phyloP scores from a whole-genome alignment of 2,888 invertebrate genomes.

The Xanthorhoe spadicearia region DNA sequence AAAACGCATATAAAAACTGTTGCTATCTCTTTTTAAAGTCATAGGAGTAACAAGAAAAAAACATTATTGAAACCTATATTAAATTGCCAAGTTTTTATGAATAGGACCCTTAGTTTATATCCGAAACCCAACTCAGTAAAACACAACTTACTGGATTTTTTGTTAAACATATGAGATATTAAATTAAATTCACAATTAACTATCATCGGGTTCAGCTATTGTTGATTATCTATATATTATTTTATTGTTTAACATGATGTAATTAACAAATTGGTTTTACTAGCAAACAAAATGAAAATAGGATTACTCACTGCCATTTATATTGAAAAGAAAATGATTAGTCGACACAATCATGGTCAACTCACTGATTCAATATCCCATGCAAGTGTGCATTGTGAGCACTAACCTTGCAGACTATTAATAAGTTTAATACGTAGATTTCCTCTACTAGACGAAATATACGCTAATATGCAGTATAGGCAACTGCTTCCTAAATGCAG shows the following conservation, averaged over 20 bases:
- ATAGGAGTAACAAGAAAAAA: too few species aligned
- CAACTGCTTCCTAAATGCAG: slow-evolving; percentile 29
- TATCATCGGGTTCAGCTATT: too few species aligned
- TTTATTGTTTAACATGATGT: not conserved
- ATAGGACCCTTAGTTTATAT: too few species aligned
- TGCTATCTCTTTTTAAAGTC: too few species aligned
- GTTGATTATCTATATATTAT: not conserved
- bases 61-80: too few species aligned
- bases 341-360: slow-evolving; percentile 17
- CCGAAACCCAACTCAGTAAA: too few species aligned
- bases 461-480: slow-evolving; percentile 41
- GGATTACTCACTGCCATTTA: not conserved
- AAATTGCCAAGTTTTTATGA: too few species aligned
- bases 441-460: slow-evolving; percentile 42
- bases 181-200: too few species aligned
- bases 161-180: too few species aligned
- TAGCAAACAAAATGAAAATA: not conserved
- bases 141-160: too few species aligned
- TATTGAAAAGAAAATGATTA: slow-evolving; percentile 9
- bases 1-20: too few species aligned
- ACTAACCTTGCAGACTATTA: slow-evolving; percentile 79
- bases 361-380: slow-evolving; percentile 39
- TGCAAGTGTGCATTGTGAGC: slow-evolving; percentile 66
- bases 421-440: slow-evolving; percentile 75
- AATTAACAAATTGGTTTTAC: not conserved